Percentiles rank a stretch among this genome's conserved stretches.
Conservation (phyloP, 1,140 invertebrate genomes). For the Lepidurus packardi region DNA sequence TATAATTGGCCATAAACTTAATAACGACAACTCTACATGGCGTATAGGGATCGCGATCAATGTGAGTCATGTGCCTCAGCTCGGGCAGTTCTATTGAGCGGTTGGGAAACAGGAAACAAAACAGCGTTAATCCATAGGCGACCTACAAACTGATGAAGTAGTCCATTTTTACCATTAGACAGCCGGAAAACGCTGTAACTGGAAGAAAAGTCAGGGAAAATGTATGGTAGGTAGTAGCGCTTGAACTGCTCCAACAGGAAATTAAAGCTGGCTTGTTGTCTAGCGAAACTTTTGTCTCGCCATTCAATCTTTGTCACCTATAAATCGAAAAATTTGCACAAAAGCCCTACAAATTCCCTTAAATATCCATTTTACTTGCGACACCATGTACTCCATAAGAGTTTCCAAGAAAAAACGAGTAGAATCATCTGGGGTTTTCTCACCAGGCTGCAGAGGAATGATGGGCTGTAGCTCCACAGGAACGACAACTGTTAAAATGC, state of each 20-base stretch:
- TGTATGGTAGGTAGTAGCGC: slow-evolving; percentile 77
- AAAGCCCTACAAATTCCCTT: slow-evolving; percentile 30
- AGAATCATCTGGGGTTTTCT: slow-evolving; percentile 80
- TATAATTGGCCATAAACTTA: slow-evolving; percentile 81
- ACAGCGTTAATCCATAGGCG: slow-evolving; percentile 32
- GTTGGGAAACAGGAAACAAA: slow-evolving; percentile 41
- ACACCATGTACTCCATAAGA: slow-evolving; percentile 84
- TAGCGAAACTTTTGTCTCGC: slow-evolving; percentile 68
- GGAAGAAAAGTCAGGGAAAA: slow-evolving; percentile 82
- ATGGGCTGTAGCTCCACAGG: slow-evolving; percentile 67
- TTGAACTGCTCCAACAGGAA: slow-evolving; percentile 92
- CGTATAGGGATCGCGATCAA: slow-evolving; percentile 40
- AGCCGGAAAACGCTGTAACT: slow-evolving; percentile 81
- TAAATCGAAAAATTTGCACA: slow-evolving; percentile 35
- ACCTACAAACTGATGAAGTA: neutral
- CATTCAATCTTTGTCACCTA: slow-evolving; percentile 82
- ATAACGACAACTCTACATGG: slow-evolving; percentile 72
- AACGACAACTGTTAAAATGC: slow-evolving; percentile 57
- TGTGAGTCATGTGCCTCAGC: slow-evolving; percentile 44
- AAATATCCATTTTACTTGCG: slow-evolving; percentile 53
- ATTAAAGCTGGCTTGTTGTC: slow-evolving; percentile 72
- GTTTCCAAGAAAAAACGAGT: slow-evolving; percentile 82
- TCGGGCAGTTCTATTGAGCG: slow-evolving; percentile 52
- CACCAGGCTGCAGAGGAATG: slow-evolving; percentile 72
- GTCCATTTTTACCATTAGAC: slow-evolving; percentile 58